Percentiles rank a stretch among this genome's conserved stretches.
phyloP scores from a whole-genome alignment of 2,113 vertebrate genomes.

The Microtus richardsoni region DNA sequence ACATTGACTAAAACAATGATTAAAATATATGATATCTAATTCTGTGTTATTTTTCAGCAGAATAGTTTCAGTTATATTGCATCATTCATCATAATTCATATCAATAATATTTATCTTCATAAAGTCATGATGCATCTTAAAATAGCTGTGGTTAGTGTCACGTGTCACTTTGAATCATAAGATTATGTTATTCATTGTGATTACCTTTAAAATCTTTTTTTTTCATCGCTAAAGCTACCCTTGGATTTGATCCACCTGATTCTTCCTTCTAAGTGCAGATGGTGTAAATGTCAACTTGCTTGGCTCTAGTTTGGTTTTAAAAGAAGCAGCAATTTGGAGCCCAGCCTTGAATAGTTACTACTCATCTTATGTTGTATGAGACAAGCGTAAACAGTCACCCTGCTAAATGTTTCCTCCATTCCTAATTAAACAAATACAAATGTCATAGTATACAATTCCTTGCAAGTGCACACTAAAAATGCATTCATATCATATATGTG shows the following conservation, averaged over 20 bases:
- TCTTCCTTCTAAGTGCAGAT: background rate
- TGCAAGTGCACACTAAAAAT: background rate
- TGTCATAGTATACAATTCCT: background rate
- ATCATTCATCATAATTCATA: background rate
- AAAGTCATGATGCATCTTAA: background rate
- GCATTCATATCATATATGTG: background rate
- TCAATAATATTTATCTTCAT: background rate
- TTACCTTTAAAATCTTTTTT: background rate
- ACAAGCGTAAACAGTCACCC: background rate
- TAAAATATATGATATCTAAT: background rate
- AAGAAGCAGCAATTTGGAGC: constrained; percentile 58
- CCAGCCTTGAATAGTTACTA: constrained; percentile 49
- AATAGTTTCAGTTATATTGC: background rate
- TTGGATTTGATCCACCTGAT: background rate
- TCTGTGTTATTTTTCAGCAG: background rate
- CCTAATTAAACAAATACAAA: background rate
- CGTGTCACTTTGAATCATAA: constrained; percentile 45
- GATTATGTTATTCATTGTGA: constrained; percentile 16
- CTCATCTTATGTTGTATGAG: background rate
- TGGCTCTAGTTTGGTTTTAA: constrained; percentile 62
- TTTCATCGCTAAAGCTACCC: no score
- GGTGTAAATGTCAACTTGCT: background rate
- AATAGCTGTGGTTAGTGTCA: background rate
- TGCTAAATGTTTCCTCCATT: background rate
- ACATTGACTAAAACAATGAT: background rate